Conservation (phyloP, 2,888 invertebrate species). For the Hoplodrina blanda region DNA sequence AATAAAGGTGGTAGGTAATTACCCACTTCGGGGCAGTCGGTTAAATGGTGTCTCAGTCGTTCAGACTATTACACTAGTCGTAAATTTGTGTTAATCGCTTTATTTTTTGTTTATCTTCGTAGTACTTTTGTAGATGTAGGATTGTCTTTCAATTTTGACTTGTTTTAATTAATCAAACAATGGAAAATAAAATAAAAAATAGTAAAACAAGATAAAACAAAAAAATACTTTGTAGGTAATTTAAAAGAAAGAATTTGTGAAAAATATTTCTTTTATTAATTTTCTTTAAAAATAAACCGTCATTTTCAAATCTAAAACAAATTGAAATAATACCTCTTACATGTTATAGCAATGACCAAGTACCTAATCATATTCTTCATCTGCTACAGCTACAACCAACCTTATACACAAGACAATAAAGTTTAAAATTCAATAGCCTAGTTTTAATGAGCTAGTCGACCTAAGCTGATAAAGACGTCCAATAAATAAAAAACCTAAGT, state of each 20-base stretch:
- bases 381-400: background rate
- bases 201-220: too few species aligned
- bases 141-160: background rate
- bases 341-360: background rate
- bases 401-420: fast-evolving
- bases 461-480: constrained; percentile 21
- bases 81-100: constrained; percentile 62
- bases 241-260: too few species aligned
- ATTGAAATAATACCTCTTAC: constrained; percentile 3
- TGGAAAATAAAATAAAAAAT: too few species aligned
- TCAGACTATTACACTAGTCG: constrained; percentile 58
- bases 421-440: background rate
- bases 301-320: constrained; percentile 11
- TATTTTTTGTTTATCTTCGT: constrained; percentile 50
- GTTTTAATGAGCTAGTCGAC: constrained; percentile 10
- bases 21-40: constrained; percentile 83
- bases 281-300: too few species aligned
- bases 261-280: too few species aligned
- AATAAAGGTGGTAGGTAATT: constrained; percentile 87
- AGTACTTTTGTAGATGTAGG: constrained; percentile 2
- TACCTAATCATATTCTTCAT: background rate
- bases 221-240: too few species aligned
- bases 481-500: constrained; percentile 1
- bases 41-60: constrained; percentile 70
- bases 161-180: background rate